Base-by-base conservation (phyloP, 2,797 vertebrate genomes). In the Numenius phaeopus region DNA sequence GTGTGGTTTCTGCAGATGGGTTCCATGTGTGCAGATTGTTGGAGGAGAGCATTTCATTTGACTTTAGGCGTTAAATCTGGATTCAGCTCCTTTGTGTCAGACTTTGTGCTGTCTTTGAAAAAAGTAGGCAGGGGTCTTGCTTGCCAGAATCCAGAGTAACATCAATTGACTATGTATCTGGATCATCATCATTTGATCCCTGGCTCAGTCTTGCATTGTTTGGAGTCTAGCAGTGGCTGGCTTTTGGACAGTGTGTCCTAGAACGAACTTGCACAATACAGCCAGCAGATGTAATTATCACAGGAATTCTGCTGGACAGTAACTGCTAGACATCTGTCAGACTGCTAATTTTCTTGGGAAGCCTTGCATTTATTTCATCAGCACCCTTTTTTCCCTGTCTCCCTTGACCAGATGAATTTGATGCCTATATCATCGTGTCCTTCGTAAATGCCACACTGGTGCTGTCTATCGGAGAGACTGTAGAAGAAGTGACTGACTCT, bases 391-490 rank as follows among this genome's bases (percentile, higher is more conserved):
- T 91, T 75, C 75, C 88, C 39, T 96, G 50, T 97, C 40, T 94
- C 88, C 83, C 94, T 91, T 85, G 81, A 95, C 44, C 96, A 99
- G 99, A 99, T 97, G 99, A 99, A 88, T 99, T 99, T 97, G 99
- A 99, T 70, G 99, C 99, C 66, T 99, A 99, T 95, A 99, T 99
- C 98, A 99, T 99, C 4, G 99, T 99, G 86, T 99, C 99, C 93
- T 99, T 99, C 98, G 99, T 99, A 90, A 99, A 99, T 21, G 99
- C 99, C 96, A 99, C 99, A 0, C 98, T 99, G 97, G 99, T 99
- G 19, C 98, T 99, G 64, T 99, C 99, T 85, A 99, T 99, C 0
- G 99, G 99, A 57, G 99, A 99, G 97, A 99, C 99, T 26, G 99
- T 99, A 77, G 99, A 99, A 96, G 99, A 99, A 98, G 99, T 99